Evolutionary conservation across 2,797 vertebrate genomes (phyloP).

Genomic region (Rhincodon typus): DNA sequence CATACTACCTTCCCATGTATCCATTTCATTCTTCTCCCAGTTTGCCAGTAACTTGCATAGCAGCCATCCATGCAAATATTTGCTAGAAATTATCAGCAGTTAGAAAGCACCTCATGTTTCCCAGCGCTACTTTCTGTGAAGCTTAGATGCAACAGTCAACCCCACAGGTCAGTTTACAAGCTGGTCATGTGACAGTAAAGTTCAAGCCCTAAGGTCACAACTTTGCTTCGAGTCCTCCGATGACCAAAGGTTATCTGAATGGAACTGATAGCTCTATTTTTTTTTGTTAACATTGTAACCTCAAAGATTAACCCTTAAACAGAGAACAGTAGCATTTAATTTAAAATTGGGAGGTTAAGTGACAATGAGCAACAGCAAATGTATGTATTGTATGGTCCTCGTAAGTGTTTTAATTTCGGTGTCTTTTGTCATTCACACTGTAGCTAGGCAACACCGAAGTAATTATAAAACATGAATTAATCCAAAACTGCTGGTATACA

Average conservation of each 20-base stretch:
- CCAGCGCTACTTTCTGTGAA: constrained; percentile 62
- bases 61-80: constrained; percentile 69
- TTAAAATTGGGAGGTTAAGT: constrained; percentile 29
- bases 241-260: constrained; percentile 83
- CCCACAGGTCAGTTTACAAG: constrained; percentile 83
- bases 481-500: background rate
- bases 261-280: constrained; percentile 83
- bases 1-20: constrained; percentile 86
- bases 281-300: constrained; percentile 61
- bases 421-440: constrained; percentile 27
- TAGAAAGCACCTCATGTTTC: constrained; percentile 64
- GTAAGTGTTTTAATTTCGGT: constrained; percentile 32
- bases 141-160: constrained; percentile 54
- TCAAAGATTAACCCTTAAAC: constrained; percentile 40
- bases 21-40: constrained; percentile 82
- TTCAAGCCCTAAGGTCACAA: constrained; percentile 88
- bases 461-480: constrained; percentile 33
- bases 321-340: constrained; percentile 38
- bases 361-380: constrained; percentile 14
- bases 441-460: constrained; percentile 34
- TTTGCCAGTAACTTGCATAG: constrained; percentile 54
- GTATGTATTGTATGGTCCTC: background rate
- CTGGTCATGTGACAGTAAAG: constrained; percentile 82
- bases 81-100: constrained; percentile 50
- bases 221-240: constrained; percentile 75